Conservation (phyloP, 92 coral and sea anemone species). For the Porites evermanni region DNA sequence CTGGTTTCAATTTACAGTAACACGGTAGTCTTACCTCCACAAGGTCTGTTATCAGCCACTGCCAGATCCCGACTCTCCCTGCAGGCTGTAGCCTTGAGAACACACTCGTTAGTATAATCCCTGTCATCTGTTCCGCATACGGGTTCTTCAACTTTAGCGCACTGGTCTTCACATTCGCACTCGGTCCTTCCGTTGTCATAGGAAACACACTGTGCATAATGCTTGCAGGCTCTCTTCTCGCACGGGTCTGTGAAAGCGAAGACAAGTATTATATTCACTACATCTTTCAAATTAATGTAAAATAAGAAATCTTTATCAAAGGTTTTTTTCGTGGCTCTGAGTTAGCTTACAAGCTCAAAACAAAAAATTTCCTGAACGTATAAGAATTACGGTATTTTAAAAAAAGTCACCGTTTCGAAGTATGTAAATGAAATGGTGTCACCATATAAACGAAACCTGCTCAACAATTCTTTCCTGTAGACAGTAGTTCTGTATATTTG, state of each 20-base stretch:
- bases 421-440: no score
- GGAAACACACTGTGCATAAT: slow-evolving; percentile 87
- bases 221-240: slow-evolving; percentile 73
- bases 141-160: slow-evolving; percentile 77
- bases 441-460: no score
- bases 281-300: background rate
- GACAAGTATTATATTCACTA: background rate
- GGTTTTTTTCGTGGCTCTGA: no score
- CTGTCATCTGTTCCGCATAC: slow-evolving; percentile 94
- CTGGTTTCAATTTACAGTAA: no score
- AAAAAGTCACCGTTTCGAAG: no score
- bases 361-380: no score
- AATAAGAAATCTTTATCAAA: no score
- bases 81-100: slow-evolving; percentile 84
- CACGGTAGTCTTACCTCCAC: slow-evolving; percentile 71
- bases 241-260: slow-evolving; percentile 78
- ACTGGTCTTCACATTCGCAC: slow-evolving; percentile 81
- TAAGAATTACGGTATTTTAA: no score
- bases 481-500: no score
- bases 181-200: slow-evolving; percentile 80
- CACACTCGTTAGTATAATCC: slow-evolving; percentile 89
- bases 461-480: no score
- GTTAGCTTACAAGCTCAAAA: no score
- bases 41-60: slow-evolving; percentile 72
- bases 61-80: slow-evolving; percentile 60